Conservation (phyloP, 2,797 vertebrate genomes). For the Astyanax mexicanus region DNA sequence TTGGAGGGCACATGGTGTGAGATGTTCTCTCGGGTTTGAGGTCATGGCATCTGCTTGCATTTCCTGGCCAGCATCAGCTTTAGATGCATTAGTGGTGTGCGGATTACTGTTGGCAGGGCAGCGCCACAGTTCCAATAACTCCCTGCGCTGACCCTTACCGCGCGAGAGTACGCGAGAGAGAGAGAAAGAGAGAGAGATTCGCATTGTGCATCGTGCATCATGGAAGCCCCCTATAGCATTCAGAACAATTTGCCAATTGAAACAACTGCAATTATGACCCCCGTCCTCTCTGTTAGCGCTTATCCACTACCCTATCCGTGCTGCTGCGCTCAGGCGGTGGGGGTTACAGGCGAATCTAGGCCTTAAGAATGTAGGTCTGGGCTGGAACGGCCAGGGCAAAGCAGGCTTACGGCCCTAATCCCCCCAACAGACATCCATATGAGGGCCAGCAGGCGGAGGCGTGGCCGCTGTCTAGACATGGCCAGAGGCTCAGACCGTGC, state of each 20-base stretch:
- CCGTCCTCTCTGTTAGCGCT: not conserved
- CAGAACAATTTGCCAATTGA: too few species aligned
- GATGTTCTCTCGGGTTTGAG: constrained; percentile 23
- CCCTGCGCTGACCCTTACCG: constrained; percentile 9
- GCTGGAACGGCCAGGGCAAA: constrained; percentile 62
- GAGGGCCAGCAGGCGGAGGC: constrained; percentile 74
- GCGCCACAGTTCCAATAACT: constrained; percentile 23
- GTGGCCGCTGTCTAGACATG: constrained; percentile 70
- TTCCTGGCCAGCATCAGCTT: constrained; percentile 67
- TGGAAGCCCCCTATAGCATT: not conserved
- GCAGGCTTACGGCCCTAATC: constrained; percentile 82
- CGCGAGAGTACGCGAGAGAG: not conserved
- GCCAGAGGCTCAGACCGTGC: constrained; percentile 32
- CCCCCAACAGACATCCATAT: constrained; percentile 83
- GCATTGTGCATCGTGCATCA: not conserved
- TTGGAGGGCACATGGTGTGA: constrained; percentile 3
- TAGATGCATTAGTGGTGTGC: constrained; percentile 68
- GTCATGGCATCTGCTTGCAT: constrained; percentile 64
- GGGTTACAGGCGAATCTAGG: constrained; percentile 31
- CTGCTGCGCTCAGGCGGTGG: not conserved
- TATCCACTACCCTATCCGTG: not conserved
- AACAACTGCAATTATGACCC: constrained; percentile 11
- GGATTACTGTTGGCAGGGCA: constrained; percentile 67
- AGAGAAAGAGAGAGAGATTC: constrained; percentile 40
- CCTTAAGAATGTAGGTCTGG: constrained; percentile 78